phyloP scores from a whole-genome alignment of 2,797 vertebrate genomes.

The Halcyon badia region DNA sequence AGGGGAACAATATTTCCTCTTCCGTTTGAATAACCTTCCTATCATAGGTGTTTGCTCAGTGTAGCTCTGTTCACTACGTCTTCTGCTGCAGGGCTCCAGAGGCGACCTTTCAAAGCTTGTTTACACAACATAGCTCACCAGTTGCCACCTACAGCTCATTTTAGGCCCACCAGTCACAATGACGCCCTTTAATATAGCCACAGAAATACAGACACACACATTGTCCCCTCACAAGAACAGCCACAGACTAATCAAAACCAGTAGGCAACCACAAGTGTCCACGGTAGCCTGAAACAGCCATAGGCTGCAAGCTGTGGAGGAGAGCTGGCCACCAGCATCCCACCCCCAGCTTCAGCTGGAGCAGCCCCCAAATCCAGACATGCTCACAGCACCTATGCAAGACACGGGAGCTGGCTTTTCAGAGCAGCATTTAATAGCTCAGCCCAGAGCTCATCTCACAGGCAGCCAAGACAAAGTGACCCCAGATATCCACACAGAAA shows the following conservation, averaged over 20 bases:
- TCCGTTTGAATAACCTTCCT: slow-evolving; percentile 42
- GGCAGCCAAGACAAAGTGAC: neutral
- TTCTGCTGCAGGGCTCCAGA: neutral
- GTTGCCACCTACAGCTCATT: neutral
- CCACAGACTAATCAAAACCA: slow-evolving; percentile 37
- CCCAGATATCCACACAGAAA: neutral
- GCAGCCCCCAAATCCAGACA: neutral
- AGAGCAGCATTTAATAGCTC: neutral
- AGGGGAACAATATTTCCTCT: slow-evolving; percentile 47
- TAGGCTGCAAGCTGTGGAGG: neutral
- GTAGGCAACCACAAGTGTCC: neutral
- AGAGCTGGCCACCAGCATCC: neutral
- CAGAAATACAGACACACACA: neutral
- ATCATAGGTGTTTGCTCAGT: neutral
- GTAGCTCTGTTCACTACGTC: neutral
- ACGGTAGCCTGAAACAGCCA: accelerated
- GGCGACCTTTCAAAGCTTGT: neutral
- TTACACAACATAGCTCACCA: neutral
- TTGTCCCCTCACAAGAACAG: neutral
- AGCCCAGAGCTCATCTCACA: neutral
- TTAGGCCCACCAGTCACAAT: neutral
- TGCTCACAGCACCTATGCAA: neutral
- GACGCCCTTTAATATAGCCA: neutral
- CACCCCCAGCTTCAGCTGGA: neutral
- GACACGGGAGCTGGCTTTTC: accelerated